These are phyloP conservation scores for Nycticorax nycticorax DNA, from an alignment of 2,113 vertebrate species.

Conservation along the genomic window DNA sequence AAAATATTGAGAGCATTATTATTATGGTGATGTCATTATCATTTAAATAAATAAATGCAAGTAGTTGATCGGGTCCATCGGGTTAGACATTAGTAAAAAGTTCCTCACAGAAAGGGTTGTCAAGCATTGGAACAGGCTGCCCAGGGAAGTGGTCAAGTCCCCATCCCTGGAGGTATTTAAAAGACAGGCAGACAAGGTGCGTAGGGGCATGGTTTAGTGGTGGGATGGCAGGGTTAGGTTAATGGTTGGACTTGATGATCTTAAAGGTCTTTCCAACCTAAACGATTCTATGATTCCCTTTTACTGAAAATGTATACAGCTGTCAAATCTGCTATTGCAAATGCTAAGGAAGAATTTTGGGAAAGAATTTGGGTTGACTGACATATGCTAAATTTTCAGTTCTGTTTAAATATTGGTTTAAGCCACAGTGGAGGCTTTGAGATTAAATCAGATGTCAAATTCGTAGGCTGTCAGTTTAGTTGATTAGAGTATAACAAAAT, in stretches of 20 bases:
- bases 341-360: neutral
- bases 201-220: no score
- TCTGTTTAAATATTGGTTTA: neutral
- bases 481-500: neutral
- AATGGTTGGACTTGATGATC: no score
- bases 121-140: no score
- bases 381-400: neutral
- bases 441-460: neutral
- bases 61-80: neutral
- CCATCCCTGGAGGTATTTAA: no score
- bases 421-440: neutral
- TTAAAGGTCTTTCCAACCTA: no score
- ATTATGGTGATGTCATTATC: neutral
- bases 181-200: no score
- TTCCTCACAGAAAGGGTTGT: no score
- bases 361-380: neutral
- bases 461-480: neutral
- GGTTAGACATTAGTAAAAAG: no score
- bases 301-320: neutral
- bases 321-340: neutral
- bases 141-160: no score
- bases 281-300: neutral
- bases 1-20: neutral
- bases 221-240: no score
- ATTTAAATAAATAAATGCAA: neutral